Evolutionary conservation across 2,113 vertebrate species (phyloP), one percentile per base, ranked within the genome.

Genomic region (Antennarius striatus): DNA sequence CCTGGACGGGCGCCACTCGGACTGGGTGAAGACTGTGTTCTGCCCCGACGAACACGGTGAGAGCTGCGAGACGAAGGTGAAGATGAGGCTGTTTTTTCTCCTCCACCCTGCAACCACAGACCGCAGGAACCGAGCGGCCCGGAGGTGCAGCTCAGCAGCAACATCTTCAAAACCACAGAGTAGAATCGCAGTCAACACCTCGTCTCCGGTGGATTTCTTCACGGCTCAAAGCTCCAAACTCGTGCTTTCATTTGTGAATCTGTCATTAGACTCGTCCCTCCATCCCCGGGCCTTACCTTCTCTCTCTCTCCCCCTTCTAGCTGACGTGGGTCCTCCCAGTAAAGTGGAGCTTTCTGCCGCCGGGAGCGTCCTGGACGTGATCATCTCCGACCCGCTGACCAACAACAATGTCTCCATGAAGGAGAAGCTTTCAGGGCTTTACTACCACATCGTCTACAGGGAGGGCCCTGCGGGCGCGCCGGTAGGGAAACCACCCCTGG

Each of bases 11-110:
- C 1, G 0, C 0, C 59, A 60, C n/a, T 92, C 91, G 0, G 0
- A 16, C 3, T 92, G 90, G 91, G 59, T 16, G 32, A 0, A 2
- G 1, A 63, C 1, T 1, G 28, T 63, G 3, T 92, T 92, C 83
- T 90, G 83, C 39, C 90, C 91, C 0, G 71, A 92, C 43, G 17
- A 61, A 69, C 79, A 92, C 0, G 90, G 91, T 92, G 65, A 90
- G 87, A 13, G 40, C 3, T 32, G 10, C n/a, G 50, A 30, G 8
- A 13, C 14, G 13, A 67, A 32, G 7, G 11, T 32, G 13, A 62
- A 32, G 10, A 14, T 0, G 6, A n/a, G 7, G n/a, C 10, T 28
- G 17, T 22, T 17, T 11, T 7, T 32, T 36, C 0, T 14, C 56
- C 49, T 30, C 14, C 11, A 13, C 12, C 10, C 5, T 3, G 2